phyloP scores from a whole-genome alignment of 2,888 invertebrate species.

The Flexamia atlantica region DNA sequence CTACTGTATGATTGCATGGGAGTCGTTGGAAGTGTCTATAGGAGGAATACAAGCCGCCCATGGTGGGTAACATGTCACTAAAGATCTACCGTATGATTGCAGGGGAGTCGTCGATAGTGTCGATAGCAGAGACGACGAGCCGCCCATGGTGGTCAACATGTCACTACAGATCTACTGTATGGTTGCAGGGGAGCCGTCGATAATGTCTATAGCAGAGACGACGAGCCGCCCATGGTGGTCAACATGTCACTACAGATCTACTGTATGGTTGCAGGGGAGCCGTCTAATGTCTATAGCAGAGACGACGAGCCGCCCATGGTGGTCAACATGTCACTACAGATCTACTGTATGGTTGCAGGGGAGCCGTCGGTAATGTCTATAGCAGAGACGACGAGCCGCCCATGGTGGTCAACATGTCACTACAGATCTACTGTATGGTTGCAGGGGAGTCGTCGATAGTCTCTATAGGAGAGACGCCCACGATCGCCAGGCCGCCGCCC shows the following conservation, averaged over 20 bases:
- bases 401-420: no score
- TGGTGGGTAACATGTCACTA: no score
- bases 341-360: slow-evolving; percentile 14
- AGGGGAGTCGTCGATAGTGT: slow-evolving; percentile 57
- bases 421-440: slow-evolving; percentile 5
- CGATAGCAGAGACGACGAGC: slow-evolving; percentile 49
- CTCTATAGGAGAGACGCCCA: slow-evolving; percentile 51
- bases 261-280: slow-evolving; percentile 49
- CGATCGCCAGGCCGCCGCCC: slow-evolving; percentile 54
- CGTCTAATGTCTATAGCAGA: slow-evolving; percentile 49
- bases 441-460: slow-evolving; percentile 60
- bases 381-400: slow-evolving; percentile 45
- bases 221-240: slow-evolving; percentile 37
- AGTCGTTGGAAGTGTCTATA: no score
- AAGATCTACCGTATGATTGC: no score
- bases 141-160: no score
- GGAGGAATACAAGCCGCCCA: no score
- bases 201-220: slow-evolving; percentile 48
- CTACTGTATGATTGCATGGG: no score
- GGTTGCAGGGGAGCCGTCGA: slow-evolving; percentile 52
- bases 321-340: slow-evolving; percentile 84
- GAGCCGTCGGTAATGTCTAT: slow-evolving; percentile 55
- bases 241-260: no score
- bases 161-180: no score
- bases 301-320: slow-evolving; percentile 57